These are phyloP conservation scores for Carterocephalus palaemon DNA, from an alignment of 2,888 invertebrate species.

Conservation along the genomic window DNA sequence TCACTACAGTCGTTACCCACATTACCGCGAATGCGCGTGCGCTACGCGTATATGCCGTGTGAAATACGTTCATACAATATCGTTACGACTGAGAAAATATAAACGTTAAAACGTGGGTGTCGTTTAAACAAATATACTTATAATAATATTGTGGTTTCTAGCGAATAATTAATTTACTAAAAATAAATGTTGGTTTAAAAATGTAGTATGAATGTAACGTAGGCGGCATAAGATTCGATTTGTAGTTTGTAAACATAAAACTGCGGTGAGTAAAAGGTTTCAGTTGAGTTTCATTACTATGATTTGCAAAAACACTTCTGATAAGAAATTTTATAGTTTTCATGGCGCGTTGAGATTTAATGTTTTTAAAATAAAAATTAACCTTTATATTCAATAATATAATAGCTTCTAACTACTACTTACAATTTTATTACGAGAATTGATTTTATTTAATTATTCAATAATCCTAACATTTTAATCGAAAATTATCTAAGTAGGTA, in stretches of 20 bases:
- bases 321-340: constrained; percentile 8
- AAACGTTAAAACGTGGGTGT: constrained; percentile 13
- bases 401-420: too few relatives aligned
- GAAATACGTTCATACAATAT: constrained; percentile 15
- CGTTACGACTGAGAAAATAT: constrained; percentile 15
- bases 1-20: too few relatives aligned
- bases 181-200: too few relatives aligned
- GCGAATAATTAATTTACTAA: too few relatives aligned
- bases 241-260: constrained; percentile 37
- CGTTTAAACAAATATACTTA: constrained; percentile 11
- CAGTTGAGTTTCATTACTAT: constrained; percentile 5
- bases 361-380: not conserved
- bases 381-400: too few relatives aligned
- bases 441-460: too few relatives aligned
- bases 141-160: too few relatives aligned
- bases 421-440: too few relatives aligned
- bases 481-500: too few relatives aligned
- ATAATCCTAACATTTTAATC: too few relatives aligned
- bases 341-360: not conserved
- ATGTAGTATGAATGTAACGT: constrained; percentile 14
- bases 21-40: constrained; percentile 28
- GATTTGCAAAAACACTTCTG: constrained; percentile 10
- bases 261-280: constrained; percentile 50
- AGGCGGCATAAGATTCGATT: constrained; percentile 42
- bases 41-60: constrained; percentile 19